Evolutionary conservation across 2,888 invertebrate genomes (phyloP), one percentile per base, ranked within the genome.

Genomic region (Dasysyrphus albostriatus): DNA sequence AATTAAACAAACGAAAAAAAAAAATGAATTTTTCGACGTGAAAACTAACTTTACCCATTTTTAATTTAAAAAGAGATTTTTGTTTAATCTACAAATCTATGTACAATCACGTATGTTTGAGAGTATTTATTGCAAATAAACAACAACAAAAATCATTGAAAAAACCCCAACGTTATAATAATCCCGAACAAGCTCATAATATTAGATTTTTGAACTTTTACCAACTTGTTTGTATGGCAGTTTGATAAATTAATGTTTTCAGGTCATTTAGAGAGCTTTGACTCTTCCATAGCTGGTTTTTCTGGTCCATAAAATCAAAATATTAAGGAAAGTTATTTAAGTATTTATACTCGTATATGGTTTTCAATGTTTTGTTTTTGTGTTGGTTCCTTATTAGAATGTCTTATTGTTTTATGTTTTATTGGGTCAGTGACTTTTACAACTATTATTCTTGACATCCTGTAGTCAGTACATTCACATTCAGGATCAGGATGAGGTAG

Each of bases 131-230:
- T 54, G 5, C 9, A 54, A 67, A 63, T n/a, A 42, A 14, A 63
- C 14, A 24, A 37, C 24, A 12, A n/a, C 3, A 54, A 54, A 29
- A 54, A 24, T 9, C 7, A 54, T 24, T 9, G 10, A 51, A 24
- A 51, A 29, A 14, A n/a, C n/a, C 14, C 7, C 19, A 5, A 24
- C 10, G 7, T 12, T 49, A 34, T 16, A 44, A 10, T 29, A 49
- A 49, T 67, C 34, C 67, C 34, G 34, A 12, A 34, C 29, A 47
- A 5, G n/a, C 61, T 42, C 42, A 7, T 42, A 16, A n/a, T 51
- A 77, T 72, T 77, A 65, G 82, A 77, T 34, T 58, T 77, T 77
- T 77, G 77, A 82, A 82, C 82, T 70, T 76, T 42, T 5, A 37
- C 3, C 39, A 61, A 32, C n/a, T 10, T 74, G 49, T 14, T 67